A percentile compares a stretch with the other conserved stretches of the same genome.
phyloP scores from a whole-genome alignment of 2,888 invertebrate species.

The Bruchidius siliquastri region DNA sequence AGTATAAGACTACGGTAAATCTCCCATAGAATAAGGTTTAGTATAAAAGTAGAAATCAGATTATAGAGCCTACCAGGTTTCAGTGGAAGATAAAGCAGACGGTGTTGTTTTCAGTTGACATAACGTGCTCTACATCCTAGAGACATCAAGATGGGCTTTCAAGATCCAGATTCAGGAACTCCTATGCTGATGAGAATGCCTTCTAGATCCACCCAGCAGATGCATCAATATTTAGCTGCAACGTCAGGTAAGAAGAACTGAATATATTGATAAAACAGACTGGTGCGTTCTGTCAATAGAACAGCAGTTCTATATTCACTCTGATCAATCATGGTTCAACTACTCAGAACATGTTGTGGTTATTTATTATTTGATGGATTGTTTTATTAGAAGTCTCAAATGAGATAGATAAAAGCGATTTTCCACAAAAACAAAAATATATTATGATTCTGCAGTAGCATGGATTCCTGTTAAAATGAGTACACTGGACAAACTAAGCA shows the following conservation, averaged over 20 bases:
- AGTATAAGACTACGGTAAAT: not conserved
- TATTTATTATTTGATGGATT: too few species aligned
- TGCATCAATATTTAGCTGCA: slow-evolving; percentile 16
- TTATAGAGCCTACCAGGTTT: not conserved
- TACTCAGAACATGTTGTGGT: too few species aligned
- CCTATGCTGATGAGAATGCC: slow-evolving; percentile 12
- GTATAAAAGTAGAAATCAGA: not conserved
- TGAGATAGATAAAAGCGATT: too few species aligned
- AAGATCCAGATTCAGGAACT: slow-evolving; percentile 4
- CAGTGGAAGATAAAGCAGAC: not conserved
- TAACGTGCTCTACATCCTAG: not conserved
- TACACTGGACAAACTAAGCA: too few species aligned
- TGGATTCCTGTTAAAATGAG: too few species aligned
- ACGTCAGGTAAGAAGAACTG: slow-evolving; percentile 19
- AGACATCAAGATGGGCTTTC: not conserved
- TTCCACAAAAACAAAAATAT: too few species aligned
- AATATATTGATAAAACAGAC: too few species aligned
- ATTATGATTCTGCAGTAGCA: too few species aligned
- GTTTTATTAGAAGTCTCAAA: too few species aligned
- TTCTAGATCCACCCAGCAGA: slow-evolving; percentile 8
- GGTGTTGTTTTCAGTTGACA: not conserved
- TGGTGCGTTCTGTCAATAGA: too few species aligned
- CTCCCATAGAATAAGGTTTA: not conserved
- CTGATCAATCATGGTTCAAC: too few species aligned
- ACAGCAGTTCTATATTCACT: too few species aligned